A percentile compares a stretch with the other conserved stretches of the same genome.
These are phyloP conservation scores for Torymus aiolomorphi DNA, from an alignment of 2,888 invertebrate genomes.

Conservation along the genomic window DNA sequence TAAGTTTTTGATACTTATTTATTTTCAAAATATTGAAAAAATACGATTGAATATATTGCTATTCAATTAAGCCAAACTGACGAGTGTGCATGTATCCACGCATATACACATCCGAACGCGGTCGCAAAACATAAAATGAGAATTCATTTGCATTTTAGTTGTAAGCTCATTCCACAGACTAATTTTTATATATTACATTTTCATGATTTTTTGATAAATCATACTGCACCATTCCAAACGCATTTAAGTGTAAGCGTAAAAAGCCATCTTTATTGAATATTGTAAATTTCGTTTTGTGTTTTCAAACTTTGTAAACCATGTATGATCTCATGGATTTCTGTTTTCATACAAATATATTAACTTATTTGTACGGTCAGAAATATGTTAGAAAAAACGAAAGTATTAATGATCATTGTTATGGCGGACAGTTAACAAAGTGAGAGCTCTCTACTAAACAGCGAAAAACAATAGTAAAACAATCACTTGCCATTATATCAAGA, in stretches of 20 bases:
- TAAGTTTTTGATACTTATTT: slow-evolving; percentile 37
- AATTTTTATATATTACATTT: slow-evolving; percentile 54
- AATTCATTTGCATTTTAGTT: slow-evolving; percentile 53
- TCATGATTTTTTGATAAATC: slow-evolving; percentile 55
- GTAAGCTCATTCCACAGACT: slow-evolving; percentile 57
- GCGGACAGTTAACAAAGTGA: slow-evolving; percentile 52
- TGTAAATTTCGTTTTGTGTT: slow-evolving; percentile 48
- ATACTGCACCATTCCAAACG: slow-evolving; percentile 63
- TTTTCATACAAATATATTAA: slow-evolving; percentile 25
- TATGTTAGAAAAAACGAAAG: slow-evolving; percentile 58
- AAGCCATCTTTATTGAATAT: slow-evolving; percentile 48
- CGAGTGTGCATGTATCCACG: slow-evolving; percentile 10
- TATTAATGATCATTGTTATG: slow-evolving; percentile 58
- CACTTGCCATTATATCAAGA: slow-evolving; percentile 60
- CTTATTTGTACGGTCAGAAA: slow-evolving; percentile 16
- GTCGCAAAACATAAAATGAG: slow-evolving; percentile 1
- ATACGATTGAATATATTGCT: slow-evolving; percentile 53
- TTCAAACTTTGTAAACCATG: slow-evolving; percentile 28
- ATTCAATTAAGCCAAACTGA: slow-evolving; percentile 54
- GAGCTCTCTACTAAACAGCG: slow-evolving; percentile 60
- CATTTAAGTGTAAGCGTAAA: slow-evolving; percentile 59
- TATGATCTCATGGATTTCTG: slow-evolving; percentile 18
- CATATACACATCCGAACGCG: not conserved
- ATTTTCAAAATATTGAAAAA: slow-evolving; percentile 26
- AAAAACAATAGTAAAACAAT: slow-evolving; percentile 54